Evolutionary conservation across 2,113 vertebrate genomes (phyloP).

Genomic region (Rhinolophus ferrumequinum): DNA sequence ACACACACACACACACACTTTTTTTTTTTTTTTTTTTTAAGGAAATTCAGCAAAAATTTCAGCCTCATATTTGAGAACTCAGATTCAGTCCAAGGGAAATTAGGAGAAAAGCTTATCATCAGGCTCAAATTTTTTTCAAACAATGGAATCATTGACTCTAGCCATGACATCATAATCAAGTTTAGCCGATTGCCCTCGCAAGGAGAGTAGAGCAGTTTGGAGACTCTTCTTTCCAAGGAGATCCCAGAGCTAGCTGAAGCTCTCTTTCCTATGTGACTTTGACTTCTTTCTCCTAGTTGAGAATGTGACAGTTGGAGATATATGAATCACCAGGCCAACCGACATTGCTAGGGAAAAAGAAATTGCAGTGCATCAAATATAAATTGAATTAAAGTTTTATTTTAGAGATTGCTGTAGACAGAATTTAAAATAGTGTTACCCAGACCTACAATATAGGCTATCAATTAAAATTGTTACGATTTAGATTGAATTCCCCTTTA

Average conservation of each 20-base stretch:
- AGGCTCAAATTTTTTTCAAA: neutral
- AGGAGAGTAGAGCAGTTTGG: neutral
- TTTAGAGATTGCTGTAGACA: neutral
- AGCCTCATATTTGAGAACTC: neutral
- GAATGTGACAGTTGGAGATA: neutral
- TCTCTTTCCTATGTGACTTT: fast-evolving
- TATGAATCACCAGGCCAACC: neutral
- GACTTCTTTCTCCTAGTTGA: neutral
- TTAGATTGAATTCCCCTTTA: neutral
- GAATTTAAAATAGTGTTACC: neutral
- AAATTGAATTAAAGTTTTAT: neutral
- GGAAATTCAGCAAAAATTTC: neutral
- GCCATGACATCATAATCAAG: neutral
- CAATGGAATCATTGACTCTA: neutral
- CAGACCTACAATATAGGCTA: neutral
- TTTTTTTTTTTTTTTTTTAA: neutral
- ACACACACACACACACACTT: too few species aligned
- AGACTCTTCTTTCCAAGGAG: neutral
- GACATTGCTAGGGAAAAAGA: neutral
- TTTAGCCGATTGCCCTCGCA: neutral
- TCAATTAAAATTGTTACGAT: neutral
- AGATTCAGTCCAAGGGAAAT: neutral
- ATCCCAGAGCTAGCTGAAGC: neutral
- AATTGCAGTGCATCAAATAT: neutral
- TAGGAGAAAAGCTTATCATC: neutral